Percentiles rank a stretch among this genome's conserved stretches.
Evolutionary conservation across 2,888 invertebrate species (phyloP).

Genomic region (Alsophila aescularia): DNA sequence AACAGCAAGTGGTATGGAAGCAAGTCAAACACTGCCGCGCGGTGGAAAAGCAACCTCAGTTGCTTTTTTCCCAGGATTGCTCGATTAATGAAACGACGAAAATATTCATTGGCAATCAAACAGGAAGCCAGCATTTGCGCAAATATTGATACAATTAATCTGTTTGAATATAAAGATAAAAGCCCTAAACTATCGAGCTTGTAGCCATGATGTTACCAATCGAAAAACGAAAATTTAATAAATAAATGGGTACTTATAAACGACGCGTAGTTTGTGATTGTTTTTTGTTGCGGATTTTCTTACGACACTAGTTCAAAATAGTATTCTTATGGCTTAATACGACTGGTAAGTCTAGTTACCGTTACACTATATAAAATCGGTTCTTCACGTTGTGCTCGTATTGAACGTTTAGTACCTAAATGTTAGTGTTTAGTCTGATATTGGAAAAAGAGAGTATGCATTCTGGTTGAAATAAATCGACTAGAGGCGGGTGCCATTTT

Average conservation of each 20-base stretch:
- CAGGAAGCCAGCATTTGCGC: conserved; percentile 52
- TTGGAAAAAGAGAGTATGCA: conserved; percentile 29
- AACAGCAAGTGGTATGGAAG: conserved; percentile 38
- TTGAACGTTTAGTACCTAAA: conserved; percentile 39
- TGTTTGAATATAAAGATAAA: conserved; percentile 47
- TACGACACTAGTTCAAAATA: no score
- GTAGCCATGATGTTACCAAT: conserved; percentile 15
- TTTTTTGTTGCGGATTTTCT: conserved; percentile 36
- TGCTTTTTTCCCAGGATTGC: conserved; percentile 50
- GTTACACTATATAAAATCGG: no score
- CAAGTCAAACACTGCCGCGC: conserved; percentile 43
- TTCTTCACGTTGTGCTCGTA: conserved; percentile 44
- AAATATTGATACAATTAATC: conserved; percentile 64
- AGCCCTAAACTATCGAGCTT: conserved; percentile 46
- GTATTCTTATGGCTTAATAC: no score
- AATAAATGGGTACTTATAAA: not conserved
- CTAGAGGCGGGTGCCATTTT: conserved; percentile 25
- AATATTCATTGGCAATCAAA: conserved; percentile 66
- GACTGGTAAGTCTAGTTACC: no score
- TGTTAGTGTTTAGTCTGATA: conserved; percentile 30
- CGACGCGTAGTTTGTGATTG: conserved; percentile 48
- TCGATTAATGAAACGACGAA: conserved; percentile 60
- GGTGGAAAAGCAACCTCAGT: conserved; percentile 28
- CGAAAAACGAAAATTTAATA: no score
- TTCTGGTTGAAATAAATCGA: conserved; percentile 29